phyloP scores from a whole-genome alignment of 2,888 invertebrate genomes.

The Campaea margaritaria region DNA sequence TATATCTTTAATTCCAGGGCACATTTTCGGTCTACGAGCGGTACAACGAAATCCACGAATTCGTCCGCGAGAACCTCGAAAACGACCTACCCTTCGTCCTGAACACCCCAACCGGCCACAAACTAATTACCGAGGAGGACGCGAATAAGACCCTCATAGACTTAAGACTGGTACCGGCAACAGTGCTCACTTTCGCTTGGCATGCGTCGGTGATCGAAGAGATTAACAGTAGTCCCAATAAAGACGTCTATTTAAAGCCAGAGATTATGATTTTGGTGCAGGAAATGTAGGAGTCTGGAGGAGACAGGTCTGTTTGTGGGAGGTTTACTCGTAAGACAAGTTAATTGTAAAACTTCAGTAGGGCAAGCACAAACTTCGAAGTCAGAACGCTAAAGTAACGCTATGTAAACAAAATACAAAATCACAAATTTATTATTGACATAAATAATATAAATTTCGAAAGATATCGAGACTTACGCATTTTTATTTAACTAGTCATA shows the following conservation, averaged over 20 bases:
- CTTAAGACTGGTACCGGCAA: slow-evolving; percentile 92
- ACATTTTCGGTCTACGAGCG: slow-evolving; percentile 95
- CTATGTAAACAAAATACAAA: no score
- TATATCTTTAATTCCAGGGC: slow-evolving; percentile 85
- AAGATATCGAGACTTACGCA: background rate
- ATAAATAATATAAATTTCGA: background rate
- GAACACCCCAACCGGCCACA: slow-evolving; percentile 88
- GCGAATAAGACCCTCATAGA: slow-evolving; percentile 91
- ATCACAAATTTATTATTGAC: no score
- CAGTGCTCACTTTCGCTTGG: slow-evolving; percentile 91
- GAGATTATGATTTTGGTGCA: slow-evolving; percentile 90
- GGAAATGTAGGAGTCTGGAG: slow-evolving; percentile 66
- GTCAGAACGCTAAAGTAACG: no score
- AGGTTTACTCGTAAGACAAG: background rate
- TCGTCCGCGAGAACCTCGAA: slow-evolving; percentile 91
- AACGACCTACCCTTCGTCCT: slow-evolving; percentile 89
- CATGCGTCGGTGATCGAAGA: slow-evolving; percentile 82
- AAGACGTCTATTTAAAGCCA: slow-evolving; percentile 89
- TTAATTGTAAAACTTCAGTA: background rate
- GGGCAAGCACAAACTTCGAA: no score
- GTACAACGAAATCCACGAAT: slow-evolving; percentile 89
- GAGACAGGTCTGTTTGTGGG: background rate
- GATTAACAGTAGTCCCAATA: slow-evolving; percentile 79
- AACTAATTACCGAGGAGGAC: slow-evolving; percentile 86
- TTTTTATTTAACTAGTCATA: no score